Conservation (phyloP, 1,140 invertebrate species). For the Drosophila funebris region DNA sequence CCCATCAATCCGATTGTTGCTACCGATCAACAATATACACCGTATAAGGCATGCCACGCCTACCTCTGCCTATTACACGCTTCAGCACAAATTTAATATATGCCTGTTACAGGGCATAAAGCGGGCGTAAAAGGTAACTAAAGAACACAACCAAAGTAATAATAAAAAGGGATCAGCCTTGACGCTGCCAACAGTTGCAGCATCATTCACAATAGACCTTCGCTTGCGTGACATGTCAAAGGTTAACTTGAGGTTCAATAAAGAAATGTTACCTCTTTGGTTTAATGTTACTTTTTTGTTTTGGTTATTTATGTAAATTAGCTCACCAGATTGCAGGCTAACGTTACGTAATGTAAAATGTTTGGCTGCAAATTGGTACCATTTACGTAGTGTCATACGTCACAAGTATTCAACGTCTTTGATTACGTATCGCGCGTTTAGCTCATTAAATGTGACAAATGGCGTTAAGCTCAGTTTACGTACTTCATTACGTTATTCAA, state of each 20-base stretch:
- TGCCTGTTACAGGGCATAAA: too few species aligned
- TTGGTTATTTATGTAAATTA: not conserved
- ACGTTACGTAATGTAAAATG: not conserved
- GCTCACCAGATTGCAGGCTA: not conserved
- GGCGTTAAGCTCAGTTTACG: slow-evolving; percentile 44
- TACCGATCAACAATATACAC: too few species aligned
- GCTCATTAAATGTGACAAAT: slow-evolving; percentile 45
- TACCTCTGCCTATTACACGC: too few species aligned
- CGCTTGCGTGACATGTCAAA: too few species aligned
- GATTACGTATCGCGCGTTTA: not conserved
- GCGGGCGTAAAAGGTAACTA: slow-evolving; percentile 1
- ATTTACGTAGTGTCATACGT: not conserved
- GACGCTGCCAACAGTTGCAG: not conserved
- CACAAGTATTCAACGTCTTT: not conserved
- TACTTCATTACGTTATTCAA: slow-evolving; percentile 54
- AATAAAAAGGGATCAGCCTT: not conserved
- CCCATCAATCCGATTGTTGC: too few species aligned
- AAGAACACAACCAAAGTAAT: slow-evolving; percentile 14
- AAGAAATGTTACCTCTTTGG: too few species aligned
- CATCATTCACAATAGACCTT: slow-evolving; percentile 26
- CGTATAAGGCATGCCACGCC: too few species aligned
- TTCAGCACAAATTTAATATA: too few species aligned
- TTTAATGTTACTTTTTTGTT: not conserved
- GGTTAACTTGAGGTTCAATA: too few species aligned
- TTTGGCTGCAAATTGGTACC: not conserved